Evolutionary conservation across 2,797 vertebrate genomes (phyloP), one percentile per base, ranked within the genome.

Genomic region (Malurus splendens): DNA sequence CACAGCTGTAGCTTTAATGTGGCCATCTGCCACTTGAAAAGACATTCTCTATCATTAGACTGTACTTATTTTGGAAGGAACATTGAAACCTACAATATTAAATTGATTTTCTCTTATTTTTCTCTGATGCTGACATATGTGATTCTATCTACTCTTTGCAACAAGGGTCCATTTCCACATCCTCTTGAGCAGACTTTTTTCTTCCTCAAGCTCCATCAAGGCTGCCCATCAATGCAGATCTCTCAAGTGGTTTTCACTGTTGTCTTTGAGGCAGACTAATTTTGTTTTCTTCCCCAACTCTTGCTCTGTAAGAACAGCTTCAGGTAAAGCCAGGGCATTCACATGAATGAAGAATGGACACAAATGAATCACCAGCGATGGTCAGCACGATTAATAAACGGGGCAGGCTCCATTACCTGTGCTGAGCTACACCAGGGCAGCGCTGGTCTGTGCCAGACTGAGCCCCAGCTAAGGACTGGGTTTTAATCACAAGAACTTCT

Each of bases 21-120:
- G 3, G 67, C 92, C 94, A 93, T 92, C 93, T 95, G 94, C 86
- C 71, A 90, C 94, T 94, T 92, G 92, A 90, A 92, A 94, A 90
- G 70, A 76, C 67, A 54, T 83, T 89, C 70, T 72, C 76, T 83
- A 62, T 83, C 88, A 94, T 90, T 86, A 94, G 71, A 65, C 60
- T 75, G 82, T 55, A 83, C 80, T 94, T 92, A 92, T 90, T 87
- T 92, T 89, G 73, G 87, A 89, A 87, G 71, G 74, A 94, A 83
- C 82, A 93, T 6, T 72, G 73, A 93, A 94, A 92, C 33, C 77
- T 83, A 87, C 77, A 81, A 81, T 81, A 94, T 89, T 82, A 90
- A 92, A 94, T 87, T 87, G 86, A 89, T 90, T 83, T 92, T 87
- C 85, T 83, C 77, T 86, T 92, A 22, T 90, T 90, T 83, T 92